Percentiles rank a stretch among this genome's conserved stretches.
Evolutionary conservation across 1,140 invertebrate species (phyloP).

Genomic region (Odontomachus brunneus): DNA sequence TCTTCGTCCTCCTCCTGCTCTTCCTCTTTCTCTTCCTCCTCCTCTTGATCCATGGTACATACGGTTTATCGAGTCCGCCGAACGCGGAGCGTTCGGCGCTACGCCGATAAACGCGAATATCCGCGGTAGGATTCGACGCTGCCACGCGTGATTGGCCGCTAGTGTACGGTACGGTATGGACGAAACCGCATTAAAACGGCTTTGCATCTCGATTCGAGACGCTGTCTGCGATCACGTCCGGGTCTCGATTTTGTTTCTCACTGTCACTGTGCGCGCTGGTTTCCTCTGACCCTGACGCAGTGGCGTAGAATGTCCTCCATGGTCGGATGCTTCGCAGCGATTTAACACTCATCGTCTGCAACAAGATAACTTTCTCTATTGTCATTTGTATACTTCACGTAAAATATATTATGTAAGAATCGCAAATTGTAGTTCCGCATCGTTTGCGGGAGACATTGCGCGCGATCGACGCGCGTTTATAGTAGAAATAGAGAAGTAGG

Average conservation of each 20-base stretch:
- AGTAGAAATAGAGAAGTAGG: background rate
- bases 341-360: background rate
- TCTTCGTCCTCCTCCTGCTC: background rate
- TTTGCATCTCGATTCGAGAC: constrained; percentile 64
- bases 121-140: constrained; percentile 38
- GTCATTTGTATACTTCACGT: background rate
- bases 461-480: background rate
- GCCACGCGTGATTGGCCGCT: constrained; percentile 59
- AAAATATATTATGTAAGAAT: background rate
- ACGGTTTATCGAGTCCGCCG: constrained; percentile 48
- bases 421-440: background rate
- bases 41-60: background rate
- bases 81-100: constrained; percentile 5
- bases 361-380: background rate
- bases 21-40: too few species aligned
- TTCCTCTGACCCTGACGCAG: background rate
- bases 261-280: constrained; percentile 30
- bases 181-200: constrained; percentile 67
- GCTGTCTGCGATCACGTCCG: constrained; percentile 49
- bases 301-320: background rate
- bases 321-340: background rate
- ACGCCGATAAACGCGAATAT: constrained; percentile 59
- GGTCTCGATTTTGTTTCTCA: constrained; percentile 62
- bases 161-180: background rate
- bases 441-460: background rate